These are phyloP conservation scores for Eueides isabella DNA, from an alignment of 1,140 invertebrate species.

Conservation along the genomic window DNA sequence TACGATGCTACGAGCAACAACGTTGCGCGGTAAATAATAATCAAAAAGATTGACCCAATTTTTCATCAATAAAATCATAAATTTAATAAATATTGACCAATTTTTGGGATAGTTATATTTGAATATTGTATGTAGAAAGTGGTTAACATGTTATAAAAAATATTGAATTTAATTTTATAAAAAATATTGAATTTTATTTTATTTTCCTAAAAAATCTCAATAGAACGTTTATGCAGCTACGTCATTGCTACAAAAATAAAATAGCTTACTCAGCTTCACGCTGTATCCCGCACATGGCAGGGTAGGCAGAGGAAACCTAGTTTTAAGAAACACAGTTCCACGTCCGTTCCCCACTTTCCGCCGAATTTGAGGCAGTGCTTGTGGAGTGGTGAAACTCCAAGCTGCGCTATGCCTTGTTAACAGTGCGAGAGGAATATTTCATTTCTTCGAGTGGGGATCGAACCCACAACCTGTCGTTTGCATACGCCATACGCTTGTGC, in stretches of 20 bases:
- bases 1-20: slow-evolving; percentile 35
- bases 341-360: too few relatives aligned
- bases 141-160: not conserved
- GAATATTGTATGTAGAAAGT: not conserved
- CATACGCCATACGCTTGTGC: too few relatives aligned
- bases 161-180: not conserved
- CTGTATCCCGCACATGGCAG: too few relatives aligned
- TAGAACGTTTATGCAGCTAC: not conserved
- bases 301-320: not conserved
- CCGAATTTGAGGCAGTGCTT: too few relatives aligned
- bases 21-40: slow-evolving; percentile 30
- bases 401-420: too few relatives aligned
- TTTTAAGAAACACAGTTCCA: too few relatives aligned
- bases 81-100: not conserved
- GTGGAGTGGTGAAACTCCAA: too few relatives aligned
- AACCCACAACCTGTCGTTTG: too few relatives aligned
- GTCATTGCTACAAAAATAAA: not conserved
- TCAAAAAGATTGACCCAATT: slow-evolving; percentile 28
- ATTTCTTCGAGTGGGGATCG: too few relatives aligned
- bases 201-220: not conserved
- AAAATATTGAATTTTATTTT: not conserved
- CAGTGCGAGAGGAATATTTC: too few relatives aligned
- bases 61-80: not conserved
- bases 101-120: not conserved
- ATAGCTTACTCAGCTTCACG: too few relatives aligned